Evolutionary conservation across 1,140 invertebrate species (phyloP).

Genomic region (Lucilia sericata): DNA sequence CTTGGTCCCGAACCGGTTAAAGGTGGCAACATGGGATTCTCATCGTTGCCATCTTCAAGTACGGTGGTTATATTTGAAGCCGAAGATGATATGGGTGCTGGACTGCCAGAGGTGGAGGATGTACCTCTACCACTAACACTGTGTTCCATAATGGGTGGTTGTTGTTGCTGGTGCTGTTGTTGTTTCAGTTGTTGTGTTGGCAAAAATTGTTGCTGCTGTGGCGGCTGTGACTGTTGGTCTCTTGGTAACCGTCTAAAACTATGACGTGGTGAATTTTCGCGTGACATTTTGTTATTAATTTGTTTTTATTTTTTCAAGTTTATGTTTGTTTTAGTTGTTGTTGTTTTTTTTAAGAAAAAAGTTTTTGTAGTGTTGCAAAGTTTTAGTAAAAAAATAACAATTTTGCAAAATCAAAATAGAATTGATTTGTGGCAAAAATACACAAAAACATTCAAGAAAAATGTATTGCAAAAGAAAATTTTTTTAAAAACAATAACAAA

Average conservation of each 20-base stretch:
- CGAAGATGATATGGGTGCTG: slow-evolving; percentile 60
- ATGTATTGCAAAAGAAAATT: background rate
- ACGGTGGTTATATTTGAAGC: slow-evolving; percentile 63
- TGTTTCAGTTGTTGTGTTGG: slow-evolving; percentile 49
- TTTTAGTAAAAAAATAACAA: background rate
- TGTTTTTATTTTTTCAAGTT: slow-evolving; percentile 26
- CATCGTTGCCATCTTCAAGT: slow-evolving; percentile 58
- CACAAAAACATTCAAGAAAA: background rate
- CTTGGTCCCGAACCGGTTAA: slow-evolving; percentile 73
- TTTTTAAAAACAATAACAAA: background rate
- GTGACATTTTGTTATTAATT: slow-evolving; percentile 59
- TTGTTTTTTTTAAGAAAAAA: background rate
- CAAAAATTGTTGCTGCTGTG: slow-evolving; percentile 55
- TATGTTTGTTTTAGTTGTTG: background rate
- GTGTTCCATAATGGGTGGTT: slow-evolving; percentile 64
- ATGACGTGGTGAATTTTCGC: slow-evolving; percentile 66
- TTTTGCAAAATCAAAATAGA: background rate
- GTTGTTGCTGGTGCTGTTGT: slow-evolving; percentile 51
- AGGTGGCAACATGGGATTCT: slow-evolving; percentile 60
- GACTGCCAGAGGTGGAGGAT: slow-evolving; percentile 38
- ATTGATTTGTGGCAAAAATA: background rate
- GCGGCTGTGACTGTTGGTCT: slow-evolving; percentile 56
- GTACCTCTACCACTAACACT: slow-evolving; percentile 29
- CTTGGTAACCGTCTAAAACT: slow-evolving; percentile 58
- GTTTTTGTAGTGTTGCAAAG: background rate